These are phyloP conservation scores for Leucopternis melanops DNA, from an alignment of 2,113 vertebrate genomes.

Conservation along the genomic window DNA sequence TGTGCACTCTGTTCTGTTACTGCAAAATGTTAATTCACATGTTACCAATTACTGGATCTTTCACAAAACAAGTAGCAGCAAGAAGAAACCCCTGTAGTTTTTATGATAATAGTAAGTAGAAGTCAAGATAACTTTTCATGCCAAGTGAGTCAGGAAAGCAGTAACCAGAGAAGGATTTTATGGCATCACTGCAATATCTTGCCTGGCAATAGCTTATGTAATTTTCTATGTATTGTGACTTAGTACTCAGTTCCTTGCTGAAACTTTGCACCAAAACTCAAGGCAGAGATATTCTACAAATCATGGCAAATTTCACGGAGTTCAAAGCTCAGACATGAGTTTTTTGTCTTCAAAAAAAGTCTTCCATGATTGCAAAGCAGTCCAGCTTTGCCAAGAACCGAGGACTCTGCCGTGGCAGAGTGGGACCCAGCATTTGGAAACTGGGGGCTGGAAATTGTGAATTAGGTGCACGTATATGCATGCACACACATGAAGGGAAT, in stretches of 20 bases:
- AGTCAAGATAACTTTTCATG: not conserved
- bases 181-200: not conserved
- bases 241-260: not conserved
- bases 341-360: not conserved
- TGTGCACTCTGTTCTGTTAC: not conserved
- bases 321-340: not conserved
- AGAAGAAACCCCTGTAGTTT: slow-evolving; percentile 20
- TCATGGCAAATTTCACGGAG: not conserved
- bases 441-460: not conserved
- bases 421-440: not conserved
- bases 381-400: not conserved
- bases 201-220: not conserved
- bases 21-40: not conserved
- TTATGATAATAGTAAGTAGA: not conserved
- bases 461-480: not conserved
- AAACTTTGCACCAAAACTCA: not conserved
- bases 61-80: slow-evolving; percentile 21
- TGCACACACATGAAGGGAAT: not conserved
- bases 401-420: not conserved
- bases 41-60: not conserved
- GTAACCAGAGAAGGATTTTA: not conserved
- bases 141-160: not conserved
- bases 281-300: not conserved
- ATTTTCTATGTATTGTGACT: not conserved
- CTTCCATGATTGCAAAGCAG: not conserved